Evolutionary conservation across 2,113 vertebrate species (phyloP), one percentile per base, ranked within the genome.

Genomic region (Trochalopteron elliotii): DNA sequence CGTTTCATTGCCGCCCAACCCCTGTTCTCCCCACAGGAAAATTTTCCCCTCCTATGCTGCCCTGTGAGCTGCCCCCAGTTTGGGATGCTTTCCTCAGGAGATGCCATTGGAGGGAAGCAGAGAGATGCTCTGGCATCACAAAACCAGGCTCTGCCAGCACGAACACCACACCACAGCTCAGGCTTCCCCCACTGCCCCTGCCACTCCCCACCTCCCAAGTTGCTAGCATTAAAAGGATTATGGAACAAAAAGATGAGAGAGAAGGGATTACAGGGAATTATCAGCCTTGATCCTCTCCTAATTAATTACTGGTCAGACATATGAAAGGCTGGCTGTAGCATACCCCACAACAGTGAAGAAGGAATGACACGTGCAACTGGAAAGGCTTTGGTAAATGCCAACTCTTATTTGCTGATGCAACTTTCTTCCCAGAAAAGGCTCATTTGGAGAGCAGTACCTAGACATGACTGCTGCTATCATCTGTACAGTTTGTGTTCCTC

Each of bases 221-320:
- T 69, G 31, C 81, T 82, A 83, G 83, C 70, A 90, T 94, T 97
- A 95, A 96, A 96, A 92, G 78, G 97, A 97, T 97, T 97, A 97
- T 10, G 42, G 84, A 93, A 83, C 96, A 96, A 97, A 98, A 96
- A 90, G 71, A 94, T 96, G 88, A 83, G 87, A 96, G 90, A 79
- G 89, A 95, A 94, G 63, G 96, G 96, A 98, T 97, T 97, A 97
- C 56, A 76, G 95, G 53, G 96, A 70, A 94, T 97, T 96, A 97
- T 94, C 94, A 96, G 93, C 72, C 63, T 82, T 95, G 94, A 97
- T 97, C 86, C 96, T 50, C 72, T 96, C 94, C 93, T 97, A 97
- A 97, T 97, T 97, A 97, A 97, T 97, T 97, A 96, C 92, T 95
- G 94, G 94, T 96, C 95, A 94, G 94, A 95, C 44, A 90, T 53